phyloP scores from a whole-genome alignment of 2,797 vertebrate genomes.

The Syngnathus rostellatus region DNA sequence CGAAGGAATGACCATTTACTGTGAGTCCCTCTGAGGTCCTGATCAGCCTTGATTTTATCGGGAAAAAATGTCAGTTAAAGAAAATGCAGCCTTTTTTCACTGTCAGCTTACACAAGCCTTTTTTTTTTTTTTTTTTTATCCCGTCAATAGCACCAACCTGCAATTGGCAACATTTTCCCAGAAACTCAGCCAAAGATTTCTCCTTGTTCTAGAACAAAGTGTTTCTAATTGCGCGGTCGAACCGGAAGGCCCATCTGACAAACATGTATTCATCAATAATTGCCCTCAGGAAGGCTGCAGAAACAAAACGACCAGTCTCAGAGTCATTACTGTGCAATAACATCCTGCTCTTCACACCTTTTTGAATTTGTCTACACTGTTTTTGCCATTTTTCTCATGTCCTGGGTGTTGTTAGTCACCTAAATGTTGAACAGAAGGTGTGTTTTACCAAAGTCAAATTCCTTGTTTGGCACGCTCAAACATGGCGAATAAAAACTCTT shows the following conservation, averaged over 20 bases:
- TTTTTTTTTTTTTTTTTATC: constrained; percentile 13
- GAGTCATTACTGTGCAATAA: too few relatives aligned
- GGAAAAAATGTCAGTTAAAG: too few relatives aligned
- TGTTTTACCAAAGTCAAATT: too few relatives aligned
- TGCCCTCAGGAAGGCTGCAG: constrained; percentile 33
- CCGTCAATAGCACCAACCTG: constrained; percentile 33
- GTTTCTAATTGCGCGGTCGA: constrained; percentile 67
- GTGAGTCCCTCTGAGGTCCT: neutral
- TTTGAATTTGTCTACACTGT: too few relatives aligned
- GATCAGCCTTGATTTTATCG: too few relatives aligned
- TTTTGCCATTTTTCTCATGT: too few relatives aligned
- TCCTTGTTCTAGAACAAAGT: constrained; percentile 60
- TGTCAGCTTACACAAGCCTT: constrained; percentile 2
- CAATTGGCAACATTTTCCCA: constrained; percentile 70
- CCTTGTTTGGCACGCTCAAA: too few relatives aligned
- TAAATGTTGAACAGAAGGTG: too few relatives aligned
- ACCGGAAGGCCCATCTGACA: constrained; percentile 66
- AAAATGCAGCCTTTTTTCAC: too few relatives aligned
- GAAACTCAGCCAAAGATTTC: constrained; percentile 56
- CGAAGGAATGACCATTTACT: neutral
- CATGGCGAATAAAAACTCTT: too few relatives aligned
- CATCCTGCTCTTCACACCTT: too few relatives aligned
- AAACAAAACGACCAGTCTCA: constrained; percentile 23
- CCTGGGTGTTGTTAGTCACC: too few relatives aligned
- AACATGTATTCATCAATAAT: constrained; percentile 70